phyloP scores from a whole-genome alignment of 2,797 vertebrate genomes.

The Urosaurus nigricauda region DNA sequence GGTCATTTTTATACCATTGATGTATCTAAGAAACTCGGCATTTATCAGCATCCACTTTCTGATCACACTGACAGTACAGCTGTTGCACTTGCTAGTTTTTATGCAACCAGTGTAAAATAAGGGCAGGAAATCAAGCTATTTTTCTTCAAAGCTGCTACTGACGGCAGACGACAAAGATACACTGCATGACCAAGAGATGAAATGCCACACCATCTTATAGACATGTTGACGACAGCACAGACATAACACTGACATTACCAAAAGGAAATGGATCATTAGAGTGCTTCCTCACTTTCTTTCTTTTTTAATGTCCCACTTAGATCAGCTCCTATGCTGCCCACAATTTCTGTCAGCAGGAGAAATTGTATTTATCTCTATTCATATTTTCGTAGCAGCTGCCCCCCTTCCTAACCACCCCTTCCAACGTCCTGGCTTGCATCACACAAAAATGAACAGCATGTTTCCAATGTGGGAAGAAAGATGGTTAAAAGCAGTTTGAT shows the following conservation, averaged over 20 bases:
- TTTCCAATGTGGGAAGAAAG: background rate
- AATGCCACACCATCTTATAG: background rate
- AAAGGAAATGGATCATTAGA: background rate
- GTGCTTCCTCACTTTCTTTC: background rate
- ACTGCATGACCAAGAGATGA: background rate
- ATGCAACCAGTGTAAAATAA: constrained; percentile 19
- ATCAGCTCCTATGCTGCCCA: constrained; percentile 24
- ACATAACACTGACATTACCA: constrained; percentile 2
- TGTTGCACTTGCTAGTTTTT: background rate
- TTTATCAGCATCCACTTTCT: background rate
- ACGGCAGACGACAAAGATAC: background rate
- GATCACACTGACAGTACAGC: background rate
- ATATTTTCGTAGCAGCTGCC: constrained; percentile 21
- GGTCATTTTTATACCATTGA: background rate
- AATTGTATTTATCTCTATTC: background rate
- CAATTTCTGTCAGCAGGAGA: constrained; percentile 40
- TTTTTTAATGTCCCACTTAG: constrained; percentile 14
- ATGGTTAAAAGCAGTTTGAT: background rate
- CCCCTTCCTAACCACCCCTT: background rate
- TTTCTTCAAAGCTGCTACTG: background rate
- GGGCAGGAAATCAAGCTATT: background rate
- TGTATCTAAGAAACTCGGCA: background rate
- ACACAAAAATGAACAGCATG: constrained; percentile 9
- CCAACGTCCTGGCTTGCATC: background rate
- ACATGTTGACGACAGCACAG: background rate